These are phyloP conservation scores for Tupaia tana DNA, from an alignment of 2,113 vertebrate species.

Conservation along the genomic window DNA sequence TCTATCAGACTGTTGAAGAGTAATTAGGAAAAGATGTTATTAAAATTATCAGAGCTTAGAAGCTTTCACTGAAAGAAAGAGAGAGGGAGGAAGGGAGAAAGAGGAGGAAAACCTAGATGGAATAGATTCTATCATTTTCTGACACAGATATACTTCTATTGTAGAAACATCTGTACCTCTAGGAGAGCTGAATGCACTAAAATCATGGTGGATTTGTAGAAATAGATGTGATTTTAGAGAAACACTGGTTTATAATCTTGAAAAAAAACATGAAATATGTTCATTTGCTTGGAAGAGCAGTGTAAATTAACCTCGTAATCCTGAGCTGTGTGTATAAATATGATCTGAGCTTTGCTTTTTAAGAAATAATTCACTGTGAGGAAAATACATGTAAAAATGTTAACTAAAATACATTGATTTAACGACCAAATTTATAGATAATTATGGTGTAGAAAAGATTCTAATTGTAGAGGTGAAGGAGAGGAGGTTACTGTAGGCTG, in stretches of 20 bases:
- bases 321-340: not conserved
- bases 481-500: not conserved
- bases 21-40: not conserved
- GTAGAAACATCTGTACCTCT: not conserved
- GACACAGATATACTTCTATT: not conserved
- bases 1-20: not conserved
- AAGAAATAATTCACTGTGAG: not conserved
- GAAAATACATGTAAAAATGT: not conserved
- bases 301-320: not conserved
- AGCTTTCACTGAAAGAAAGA: not conserved
- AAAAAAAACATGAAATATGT: not conserved
- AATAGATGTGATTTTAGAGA: not conserved
- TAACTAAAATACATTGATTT: not conserved
- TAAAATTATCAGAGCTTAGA: not conserved
- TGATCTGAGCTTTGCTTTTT: not conserved
- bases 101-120: not conserved
- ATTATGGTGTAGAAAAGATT: not conserved
- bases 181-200: not conserved
- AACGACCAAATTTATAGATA: not conserved
- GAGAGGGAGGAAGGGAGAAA: not conserved
- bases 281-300: not conserved
- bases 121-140: accelerated
- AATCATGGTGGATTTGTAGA: not conserved
- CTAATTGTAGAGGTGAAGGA: not conserved
- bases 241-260: not conserved